These are phyloP conservation scores for Caenorhabditis sp. DNA, from an alignment of 2,888 invertebrate genomes.

Conservation along the genomic window DNA sequence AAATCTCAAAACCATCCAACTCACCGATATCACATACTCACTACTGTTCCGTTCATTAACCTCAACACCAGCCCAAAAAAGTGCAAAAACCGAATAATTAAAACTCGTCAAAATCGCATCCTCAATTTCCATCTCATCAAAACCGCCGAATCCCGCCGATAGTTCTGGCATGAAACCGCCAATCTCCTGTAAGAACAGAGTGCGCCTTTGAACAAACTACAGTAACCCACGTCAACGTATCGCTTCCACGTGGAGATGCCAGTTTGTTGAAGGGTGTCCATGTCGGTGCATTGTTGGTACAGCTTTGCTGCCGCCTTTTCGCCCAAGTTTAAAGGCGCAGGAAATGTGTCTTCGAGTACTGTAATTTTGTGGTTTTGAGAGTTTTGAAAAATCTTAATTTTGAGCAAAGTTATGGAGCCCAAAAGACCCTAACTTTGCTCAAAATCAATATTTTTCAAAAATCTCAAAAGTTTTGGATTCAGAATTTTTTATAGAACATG, in stretches of 20 bases:
- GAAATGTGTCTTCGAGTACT: constrained; percentile 37
- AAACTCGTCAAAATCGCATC: constrained; percentile 42
- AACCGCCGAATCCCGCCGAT: not conserved
- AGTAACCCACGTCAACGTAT: constrained; percentile 15
- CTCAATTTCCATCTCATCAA: constrained; percentile 22
- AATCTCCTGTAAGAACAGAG: constrained; percentile 16
- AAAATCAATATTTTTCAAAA: not conserved
- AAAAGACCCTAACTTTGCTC: no score
- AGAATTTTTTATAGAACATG: not conserved
- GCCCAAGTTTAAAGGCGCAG: constrained; percentile 29
- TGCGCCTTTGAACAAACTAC: not conserved
- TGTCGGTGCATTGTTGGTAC: constrained; percentile 45
- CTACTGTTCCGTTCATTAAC: constrained; percentile 44
- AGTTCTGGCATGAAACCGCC: constrained; percentile 52
- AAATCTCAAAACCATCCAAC: not conserved
- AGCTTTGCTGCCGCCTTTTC: constrained; percentile 42
- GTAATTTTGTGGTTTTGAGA: constrained; percentile 2
- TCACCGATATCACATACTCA: constrained; percentile 45
- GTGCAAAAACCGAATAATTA: constrained; percentile 47
- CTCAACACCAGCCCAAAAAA: constrained; percentile 52
- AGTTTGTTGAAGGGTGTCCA: constrained; percentile 28
- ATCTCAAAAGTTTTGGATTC: not conserved
- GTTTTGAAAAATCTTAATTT: no score
- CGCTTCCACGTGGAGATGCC: constrained; percentile 32
- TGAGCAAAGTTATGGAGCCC: no score